A percentile compares a stretch with the other conserved stretches of the same genome.
phyloP scores from a whole-genome alignment of 2,113 vertebrate species.

The Rhinopomastus cyanomelas region DNA sequence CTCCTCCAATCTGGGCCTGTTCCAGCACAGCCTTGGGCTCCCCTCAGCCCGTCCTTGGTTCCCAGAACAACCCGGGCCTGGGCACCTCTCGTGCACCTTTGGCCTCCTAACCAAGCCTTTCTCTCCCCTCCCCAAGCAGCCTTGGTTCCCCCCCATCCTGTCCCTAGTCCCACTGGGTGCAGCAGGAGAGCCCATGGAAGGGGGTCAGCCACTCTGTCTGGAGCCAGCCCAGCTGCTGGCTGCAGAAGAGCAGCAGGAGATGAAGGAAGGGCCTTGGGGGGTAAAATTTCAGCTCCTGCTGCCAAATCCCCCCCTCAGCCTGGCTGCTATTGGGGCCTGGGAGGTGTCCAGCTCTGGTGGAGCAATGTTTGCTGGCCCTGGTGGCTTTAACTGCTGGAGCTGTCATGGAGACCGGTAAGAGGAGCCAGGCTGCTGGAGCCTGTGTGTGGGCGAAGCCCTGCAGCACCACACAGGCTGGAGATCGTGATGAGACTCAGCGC shows the following conservation, averaged over 20 bases:
- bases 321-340: fast-evolving
- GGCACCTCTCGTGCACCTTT: too few species aligned
- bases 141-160: too few species aligned
- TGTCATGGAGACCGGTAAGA: not conserved
- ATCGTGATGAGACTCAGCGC: fast-evolving
- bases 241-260: too few species aligned
- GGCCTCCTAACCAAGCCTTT: too few species aligned
- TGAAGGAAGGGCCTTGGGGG: not conserved
- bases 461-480: not conserved
- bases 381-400: not conserved
- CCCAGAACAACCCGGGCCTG: too few species aligned
- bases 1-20: too few species aligned
- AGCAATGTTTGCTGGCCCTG: not conserved
- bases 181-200: fast-evolving
- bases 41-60: too few species aligned
- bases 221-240: fast-evolving
- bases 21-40: too few species aligned
- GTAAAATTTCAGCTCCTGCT: not conserved
- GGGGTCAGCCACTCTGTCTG: fast-evolving
- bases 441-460: not conserved
- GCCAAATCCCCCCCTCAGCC: not conserved
- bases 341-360: not conserved
- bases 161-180: not conserved
- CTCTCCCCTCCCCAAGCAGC: too few species aligned
- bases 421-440: not conserved